Base-by-base conservation (phyloP, 1,140 invertebrate genomes). In the Ruditapes philippinarum region DNA sequence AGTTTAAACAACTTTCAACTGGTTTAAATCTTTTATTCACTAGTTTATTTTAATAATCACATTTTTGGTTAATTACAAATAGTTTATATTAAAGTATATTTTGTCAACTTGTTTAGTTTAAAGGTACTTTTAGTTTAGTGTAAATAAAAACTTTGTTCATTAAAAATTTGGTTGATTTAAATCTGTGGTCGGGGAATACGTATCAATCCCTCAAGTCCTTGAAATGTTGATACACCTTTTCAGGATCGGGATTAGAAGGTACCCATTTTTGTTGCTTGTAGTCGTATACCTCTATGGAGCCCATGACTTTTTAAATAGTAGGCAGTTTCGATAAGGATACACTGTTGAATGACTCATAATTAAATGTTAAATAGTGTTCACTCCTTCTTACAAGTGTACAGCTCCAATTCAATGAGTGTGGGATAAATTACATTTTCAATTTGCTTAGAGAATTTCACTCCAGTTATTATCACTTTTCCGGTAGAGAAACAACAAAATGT, bases 271-370 rank as follows among this genome's bases (percentile, higher is more conserved):
- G 22, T 36, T 57, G 28, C 17, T 73, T 74, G 49, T 9, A 82
- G 36, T 89, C 87, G 28, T 57, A 88, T 14, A 88, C 45, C 42
- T 88, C 85, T 88, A 88, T 49, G 36, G 85, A 88, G 3, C 85
- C 80, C 79, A 81, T 89, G 25, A 5, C 19, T 19, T 40, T 31
- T 11, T 45, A n/a, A 76, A 87, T 1, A 70, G 33, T 38, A 70
- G 33, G 40, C 14, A 70, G 38, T 70, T 70, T 2, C 38, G 36
- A 14, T 70, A 19, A 4, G 7, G 9, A n/a, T 38, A 31, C 14
- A 70, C 19, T 33, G 28, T 12, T 1, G 62, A 65, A 5, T 36
- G 28, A n/a, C 9, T 65, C 62, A 74, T 74, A 2, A 14, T 12
- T 14, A 42, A 25, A 14, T 68, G 19, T 25, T 62, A 4, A 28